Base-by-base conservation (phyloP, 2,888 invertebrate genomes). In the Sepiola atlantica region DNA sequence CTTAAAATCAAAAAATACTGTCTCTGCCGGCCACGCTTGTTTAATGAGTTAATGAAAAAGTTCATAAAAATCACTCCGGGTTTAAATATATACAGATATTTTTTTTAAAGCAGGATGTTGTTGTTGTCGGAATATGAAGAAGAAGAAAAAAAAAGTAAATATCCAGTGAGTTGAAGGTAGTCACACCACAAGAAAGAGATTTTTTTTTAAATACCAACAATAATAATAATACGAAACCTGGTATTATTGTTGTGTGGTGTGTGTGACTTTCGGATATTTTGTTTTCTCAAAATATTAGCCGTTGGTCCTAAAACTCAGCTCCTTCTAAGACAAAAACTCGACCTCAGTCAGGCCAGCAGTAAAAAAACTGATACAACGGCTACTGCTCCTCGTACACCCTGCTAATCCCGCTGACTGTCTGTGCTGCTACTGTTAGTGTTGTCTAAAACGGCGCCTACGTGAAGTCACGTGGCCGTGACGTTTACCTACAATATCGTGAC, bases 381-480 rank as follows among this genome's bases (percentile, higher is more conserved):
- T 92, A 45, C 55, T 54, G 92, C 92, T 92, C 92, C 92, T 92
- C 92, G 92, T 92, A 92, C 92, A 55, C 54, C 92, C 55, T 45
- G 77, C 77, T 55, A 55, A 45, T 92, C 92, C 92, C 92, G 92
- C 92, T 92, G 92, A 92, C 92, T 92, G 92, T 92, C 92, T 92
- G 45, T 45, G 92, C 54, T 55, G 92, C n/a, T 92, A 55, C 92
- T 54, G 55, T 28, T 21, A n/a, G n/a, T n/a, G n/a, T n/a, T n/a
- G n/a, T 77, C 77, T 77, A 24, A n/a, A 28, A 45, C 91, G 54
- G 45, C 91, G 54, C 92, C 92, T 92, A 77, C 92, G 92, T 92
- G n/a, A 20, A 16, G 16, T 55, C 54, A 55, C 54, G 92, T 92
- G 45, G n/a, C 28, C 55, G 16, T 55, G 54, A 55, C 55, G 92